Evolutionary conservation across 2,888 invertebrate species (phyloP).

Genomic region (Halocaridina rubra): DNA sequence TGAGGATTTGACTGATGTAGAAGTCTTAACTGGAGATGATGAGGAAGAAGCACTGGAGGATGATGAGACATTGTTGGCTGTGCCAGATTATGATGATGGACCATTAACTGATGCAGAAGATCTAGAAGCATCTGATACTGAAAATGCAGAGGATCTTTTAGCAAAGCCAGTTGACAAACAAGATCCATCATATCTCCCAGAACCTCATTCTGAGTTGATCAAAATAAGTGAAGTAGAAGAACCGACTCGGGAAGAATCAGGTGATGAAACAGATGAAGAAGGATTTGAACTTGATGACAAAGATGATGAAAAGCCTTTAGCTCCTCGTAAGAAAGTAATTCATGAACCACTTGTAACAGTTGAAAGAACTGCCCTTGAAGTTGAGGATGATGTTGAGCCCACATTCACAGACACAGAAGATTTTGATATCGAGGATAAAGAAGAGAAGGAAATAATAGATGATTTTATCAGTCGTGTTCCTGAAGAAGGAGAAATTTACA

Average conservation of each 20-base stretch:
- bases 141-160: conserved; percentile 36
- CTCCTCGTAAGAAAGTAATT: conserved; percentile 2
- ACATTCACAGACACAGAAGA: conserved; percentile 54
- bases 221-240: conserved; percentile 48
- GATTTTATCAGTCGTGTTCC: conserved; percentile 22
- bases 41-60: conserved; percentile 13
- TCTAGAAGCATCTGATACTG: conserved; percentile 47
- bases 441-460: conserved; percentile 36
- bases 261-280: conserved; percentile 59
- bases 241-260: conserved; percentile 26
- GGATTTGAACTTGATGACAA: conserved; percentile 53
- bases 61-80: conserved; percentile 14
- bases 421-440: conserved; percentile 51
- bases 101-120: conserved; percentile 57
- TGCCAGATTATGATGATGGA: conserved; percentile 23
- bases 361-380: conserved; percentile 27
- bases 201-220: conserved; percentile 37
- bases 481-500: conserved; percentile 40
- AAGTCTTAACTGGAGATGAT: conserved; percentile 41
- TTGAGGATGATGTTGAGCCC: conserved; percentile 25
- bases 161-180: conserved; percentile 39
- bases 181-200: conserved; percentile 33
- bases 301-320: conserved; percentile 47
- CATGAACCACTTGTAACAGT: conserved; percentile 25
- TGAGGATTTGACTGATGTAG: conserved; percentile 25